Evolutionary conservation across 1,140 invertebrate species (phyloP), one percentile per base, ranked within the genome.

Genomic region (Homarus americanus): DNA sequence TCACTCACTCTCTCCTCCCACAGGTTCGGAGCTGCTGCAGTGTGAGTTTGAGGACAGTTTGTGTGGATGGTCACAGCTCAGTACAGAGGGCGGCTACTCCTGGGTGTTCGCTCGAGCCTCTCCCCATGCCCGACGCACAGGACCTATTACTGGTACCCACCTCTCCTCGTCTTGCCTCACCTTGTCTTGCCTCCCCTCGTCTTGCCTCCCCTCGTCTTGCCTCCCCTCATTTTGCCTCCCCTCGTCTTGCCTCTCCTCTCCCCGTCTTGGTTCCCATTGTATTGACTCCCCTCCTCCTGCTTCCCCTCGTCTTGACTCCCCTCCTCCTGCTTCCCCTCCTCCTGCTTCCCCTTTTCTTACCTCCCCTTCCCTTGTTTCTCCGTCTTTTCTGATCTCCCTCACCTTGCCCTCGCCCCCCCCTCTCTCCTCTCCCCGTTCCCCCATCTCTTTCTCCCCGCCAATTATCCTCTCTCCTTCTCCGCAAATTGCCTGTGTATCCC

Each of bases 121-220:
- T 20, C 84, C 92, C 2, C 92, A 92, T 66, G 40, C 83, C n/a
- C 63, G 92, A 10, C 41, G 92, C 38, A 92, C 92, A 10, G 92
- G 92, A 34, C 92, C 92, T n/a, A 92, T 92, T 17, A 87, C 88
- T 10, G 92, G 92, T 92, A 38, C 2, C 28, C n/a, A n/a, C n/a
- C 72, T 38, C 24, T 34, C 36, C 75, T 41, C 75, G 36, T 36
- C 75, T 78, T 7, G 75, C 75, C 36, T 7, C 38, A n/a, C 75
- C 75, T 78, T 78, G 75, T 36, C 75, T 41, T 7, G 36, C 75
- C 75, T 40, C 38, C 12, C 75, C 36, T 40, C 34, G 38, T 36
- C 75, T 78, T 17, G 36, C 75, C 38, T 40, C 38, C 10, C 75
- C 75, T 78, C 38, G 75, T 36, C 36, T 40, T 2, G 38, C 75